These are phyloP conservation scores for Oryctes rhinoceros DNA, from an alignment of 1,140 invertebrate species.

Conservation along the genomic window DNA sequence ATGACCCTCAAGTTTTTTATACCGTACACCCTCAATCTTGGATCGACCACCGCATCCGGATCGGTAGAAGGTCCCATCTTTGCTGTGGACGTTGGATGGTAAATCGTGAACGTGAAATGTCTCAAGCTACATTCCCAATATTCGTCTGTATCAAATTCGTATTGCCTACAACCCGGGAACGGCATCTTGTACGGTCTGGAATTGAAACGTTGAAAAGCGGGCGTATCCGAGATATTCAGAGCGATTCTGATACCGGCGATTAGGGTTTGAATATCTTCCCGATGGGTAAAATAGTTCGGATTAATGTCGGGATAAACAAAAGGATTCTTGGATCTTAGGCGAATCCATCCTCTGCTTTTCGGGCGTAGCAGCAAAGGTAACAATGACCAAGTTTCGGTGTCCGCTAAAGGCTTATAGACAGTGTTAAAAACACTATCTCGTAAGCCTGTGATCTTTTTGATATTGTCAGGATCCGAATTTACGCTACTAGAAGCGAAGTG, in stretches of 20 bases:
- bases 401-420: slow-evolving; percentile 81
- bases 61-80: slow-evolving; percentile 86
- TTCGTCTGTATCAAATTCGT: slow-evolving; percentile 77
- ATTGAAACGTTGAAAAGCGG: slow-evolving; percentile 81
- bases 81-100: slow-evolving; percentile 84
- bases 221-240: slow-evolving; percentile 78
- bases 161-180: slow-evolving; percentile 80
- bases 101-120: slow-evolving; percentile 86
- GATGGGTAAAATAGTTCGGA: slow-evolving; percentile 89
- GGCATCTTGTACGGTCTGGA: slow-evolving; percentile 80
- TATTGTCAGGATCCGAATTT: slow-evolving; percentile 78
- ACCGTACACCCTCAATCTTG: slow-evolving; percentile 66
- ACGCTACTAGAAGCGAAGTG: slow-evolving; percentile 85
- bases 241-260: slow-evolving; percentile 86
- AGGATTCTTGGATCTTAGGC: slow-evolving; percentile 81
- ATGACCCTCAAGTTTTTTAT: slow-evolving; percentile 68
- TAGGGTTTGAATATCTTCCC: slow-evolving; percentile 77
- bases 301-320: slow-evolving; percentile 85
- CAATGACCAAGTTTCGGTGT: slow-evolving; percentile 85
- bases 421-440: slow-evolving; percentile 83
- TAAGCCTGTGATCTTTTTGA: slow-evolving; percentile 74
- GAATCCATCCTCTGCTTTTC: slow-evolving; percentile 82
- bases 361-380: slow-evolving; percentile 82
- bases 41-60: slow-evolving; percentile 82
- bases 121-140: slow-evolving; percentile 87